phyloP scores from a whole-genome alignment of 2,113 vertebrate species.

The Centropus bengalensis region DNA sequence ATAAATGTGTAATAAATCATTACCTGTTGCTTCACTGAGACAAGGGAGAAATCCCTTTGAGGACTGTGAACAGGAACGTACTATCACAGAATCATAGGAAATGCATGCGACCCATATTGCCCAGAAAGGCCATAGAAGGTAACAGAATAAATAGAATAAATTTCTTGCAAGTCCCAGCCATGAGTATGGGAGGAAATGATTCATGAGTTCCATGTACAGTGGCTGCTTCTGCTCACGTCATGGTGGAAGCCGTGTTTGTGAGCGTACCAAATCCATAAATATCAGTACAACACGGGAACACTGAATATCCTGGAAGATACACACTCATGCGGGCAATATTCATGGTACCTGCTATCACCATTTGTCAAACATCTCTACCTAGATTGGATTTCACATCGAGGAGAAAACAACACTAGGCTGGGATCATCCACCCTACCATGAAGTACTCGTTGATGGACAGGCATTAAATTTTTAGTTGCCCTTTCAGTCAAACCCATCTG shows the following conservation, averaged over 20 bases:
- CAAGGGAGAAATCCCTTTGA: background rate
- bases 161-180: background rate
- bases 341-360: background rate
- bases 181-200: background rate
- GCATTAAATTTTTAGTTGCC: background rate
- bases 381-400: background rate
- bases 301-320: background rate
- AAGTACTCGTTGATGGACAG: background rate
- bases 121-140: background rate
- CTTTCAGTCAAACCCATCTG: background rate
- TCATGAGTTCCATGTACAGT: background rate
- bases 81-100: background rate
- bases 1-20: background rate
- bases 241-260: background rate
- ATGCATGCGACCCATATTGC: background rate
- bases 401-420: background rate
- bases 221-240: background rate
- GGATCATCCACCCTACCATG: background rate
- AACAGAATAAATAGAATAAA: background rate
- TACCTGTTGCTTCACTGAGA: conserved; percentile 1
- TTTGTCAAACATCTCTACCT: background rate
- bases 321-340: background rate
- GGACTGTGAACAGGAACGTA: background rate
- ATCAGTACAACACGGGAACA: background rate
- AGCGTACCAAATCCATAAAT: background rate